A percentile compares a stretch with the other conserved stretches of the same genome.
These are phyloP conservation scores for Agelastica alni DNA, from an alignment of 2,888 invertebrate species.

Conservation along the genomic window DNA sequence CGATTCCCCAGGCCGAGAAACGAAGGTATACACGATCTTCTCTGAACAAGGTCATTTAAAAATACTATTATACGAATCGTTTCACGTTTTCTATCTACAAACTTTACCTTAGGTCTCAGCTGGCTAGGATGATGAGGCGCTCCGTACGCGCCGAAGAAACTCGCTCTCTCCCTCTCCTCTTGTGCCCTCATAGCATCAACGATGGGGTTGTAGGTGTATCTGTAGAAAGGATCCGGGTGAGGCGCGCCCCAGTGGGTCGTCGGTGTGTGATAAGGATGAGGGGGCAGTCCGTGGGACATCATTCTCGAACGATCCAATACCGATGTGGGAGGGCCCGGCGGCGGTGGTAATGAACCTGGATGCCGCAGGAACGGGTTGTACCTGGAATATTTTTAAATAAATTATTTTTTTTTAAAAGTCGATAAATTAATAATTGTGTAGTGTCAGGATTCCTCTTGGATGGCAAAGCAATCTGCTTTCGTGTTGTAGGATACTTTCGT, in stretches of 20 bases:
- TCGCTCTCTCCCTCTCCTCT: slow-evolving; percentile 75
- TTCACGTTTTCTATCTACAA: too few species aligned
- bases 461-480: too few species aligned
- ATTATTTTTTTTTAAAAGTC: too few species aligned
- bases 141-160: slow-evolving; percentile 72
- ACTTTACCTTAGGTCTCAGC: slow-evolving; percentile 48
- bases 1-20: too few species aligned
- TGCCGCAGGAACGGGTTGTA: slow-evolving; percentile 62
- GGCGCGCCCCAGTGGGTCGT: slow-evolving; percentile 53
- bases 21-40: too few species aligned
- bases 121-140: slow-evolving; percentile 39
- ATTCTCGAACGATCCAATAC: slow-evolving; percentile 58
- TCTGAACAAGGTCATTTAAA: too few species aligned
- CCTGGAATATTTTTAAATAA: too few species aligned
- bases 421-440: too few species aligned
- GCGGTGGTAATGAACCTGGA: slow-evolving; percentile 59
- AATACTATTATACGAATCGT: too few species aligned
- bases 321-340: slow-evolving; percentile 54
- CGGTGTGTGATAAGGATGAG: slow-evolving; percentile 58
- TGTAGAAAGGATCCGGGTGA: slow-evolving; percentile 62
- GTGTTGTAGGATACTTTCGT: too few species aligned
- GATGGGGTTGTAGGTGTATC: slow-evolving; percentile 76
- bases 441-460: too few species aligned
- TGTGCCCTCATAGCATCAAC: slow-evolving; percentile 79
- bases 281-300: slow-evolving; percentile 58